phyloP scores from a whole-genome alignment of 2,888 invertebrate genomes.

The Arge pagana region DNA sequence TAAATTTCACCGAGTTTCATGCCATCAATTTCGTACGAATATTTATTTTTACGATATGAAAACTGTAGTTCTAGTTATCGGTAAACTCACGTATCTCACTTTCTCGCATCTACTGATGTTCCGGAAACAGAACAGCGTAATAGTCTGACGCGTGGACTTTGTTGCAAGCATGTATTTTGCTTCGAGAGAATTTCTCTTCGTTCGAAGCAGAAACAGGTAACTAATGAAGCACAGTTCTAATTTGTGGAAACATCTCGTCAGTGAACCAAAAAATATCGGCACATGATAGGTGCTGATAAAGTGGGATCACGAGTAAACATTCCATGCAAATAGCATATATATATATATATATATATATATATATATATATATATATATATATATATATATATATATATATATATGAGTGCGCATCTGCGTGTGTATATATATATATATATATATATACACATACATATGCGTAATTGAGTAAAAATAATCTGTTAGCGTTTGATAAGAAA shows the following conservation, averaged over 20 bases:
- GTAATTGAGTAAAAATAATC: constrained; percentile 38
- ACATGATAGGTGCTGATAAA: constrained; percentile 1
- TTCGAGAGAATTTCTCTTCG: not conserved
- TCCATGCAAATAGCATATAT: no score
- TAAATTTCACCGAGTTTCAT: constrained; percentile 14
- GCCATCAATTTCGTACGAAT: constrained; percentile 13
- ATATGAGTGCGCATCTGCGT: no score
- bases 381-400: constrained; percentile 31
- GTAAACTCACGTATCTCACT: constrained; percentile 16
- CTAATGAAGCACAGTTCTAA: no score
- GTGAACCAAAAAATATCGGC: no score
- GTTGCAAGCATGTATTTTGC: not conserved
- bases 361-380: constrained; percentile 29
- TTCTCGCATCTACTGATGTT: no score
- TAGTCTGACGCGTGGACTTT: no score
- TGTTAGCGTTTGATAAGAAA: constrained; percentile 48
- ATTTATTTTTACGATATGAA: constrained; percentile 21
- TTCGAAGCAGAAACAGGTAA: not conserved
- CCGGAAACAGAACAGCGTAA: no score
- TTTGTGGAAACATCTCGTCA: no score
- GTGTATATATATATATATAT: constrained; percentile 29
- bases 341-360: no score
- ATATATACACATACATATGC: constrained; percentile 30
- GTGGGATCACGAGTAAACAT: constrained; percentile 39
- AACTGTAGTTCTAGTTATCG: constrained; percentile 13